Percentiles rank a stretch among this genome's conserved stretches.
Conservation (phyloP, 2,888 invertebrate species). For the Pelosia muscerda region DNA sequence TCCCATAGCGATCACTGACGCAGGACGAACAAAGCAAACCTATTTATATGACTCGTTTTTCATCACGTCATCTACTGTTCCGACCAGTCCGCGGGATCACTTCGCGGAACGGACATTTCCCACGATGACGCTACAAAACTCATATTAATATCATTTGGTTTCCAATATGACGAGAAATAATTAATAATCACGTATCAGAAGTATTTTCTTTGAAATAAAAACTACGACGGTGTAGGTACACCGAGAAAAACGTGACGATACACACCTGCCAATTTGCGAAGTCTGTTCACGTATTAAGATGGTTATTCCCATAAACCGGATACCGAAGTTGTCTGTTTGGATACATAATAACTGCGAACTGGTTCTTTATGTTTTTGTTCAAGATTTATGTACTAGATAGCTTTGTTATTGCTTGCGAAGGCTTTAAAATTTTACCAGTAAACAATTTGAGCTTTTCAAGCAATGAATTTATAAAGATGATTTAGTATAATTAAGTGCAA, state of each 20-base stretch:
- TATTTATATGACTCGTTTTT: conserved; percentile 80
- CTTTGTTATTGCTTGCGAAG: conserved; percentile 55
- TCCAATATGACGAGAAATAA: conserved; percentile 38
- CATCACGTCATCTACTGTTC: conserved; percentile 66
- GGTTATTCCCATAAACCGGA: conserved; percentile 81
- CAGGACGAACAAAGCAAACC: conserved; percentile 72
- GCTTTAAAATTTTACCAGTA: conserved; percentile 22
- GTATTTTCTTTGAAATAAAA: conserved; percentile 24
- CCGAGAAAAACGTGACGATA: conserved; percentile 54
- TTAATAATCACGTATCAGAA: conserved; percentile 25
- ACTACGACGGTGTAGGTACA: conserved; percentile 21
- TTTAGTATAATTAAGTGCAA: neutral
- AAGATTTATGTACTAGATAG: conserved; percentile 49
- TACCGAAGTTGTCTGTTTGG: conserved; percentile 54
- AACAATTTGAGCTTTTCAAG: conserved; percentile 29
- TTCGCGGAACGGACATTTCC: conserved; percentile 63
- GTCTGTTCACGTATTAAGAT: conserved; percentile 67
- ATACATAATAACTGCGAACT: conserved; percentile 49
- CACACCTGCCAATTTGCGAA: conserved; percentile 66
- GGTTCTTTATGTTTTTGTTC: conserved; percentile 57
- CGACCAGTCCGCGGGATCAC: conserved; percentile 55
- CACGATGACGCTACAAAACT: conserved; percentile 66
- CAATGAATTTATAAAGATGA: neutral
- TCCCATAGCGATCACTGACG: conserved; percentile 81
- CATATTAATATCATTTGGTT: conserved; percentile 35